Conservation (phyloP, 1,140 invertebrate genomes). For the Drosophila sulfurigaster region DNA sequence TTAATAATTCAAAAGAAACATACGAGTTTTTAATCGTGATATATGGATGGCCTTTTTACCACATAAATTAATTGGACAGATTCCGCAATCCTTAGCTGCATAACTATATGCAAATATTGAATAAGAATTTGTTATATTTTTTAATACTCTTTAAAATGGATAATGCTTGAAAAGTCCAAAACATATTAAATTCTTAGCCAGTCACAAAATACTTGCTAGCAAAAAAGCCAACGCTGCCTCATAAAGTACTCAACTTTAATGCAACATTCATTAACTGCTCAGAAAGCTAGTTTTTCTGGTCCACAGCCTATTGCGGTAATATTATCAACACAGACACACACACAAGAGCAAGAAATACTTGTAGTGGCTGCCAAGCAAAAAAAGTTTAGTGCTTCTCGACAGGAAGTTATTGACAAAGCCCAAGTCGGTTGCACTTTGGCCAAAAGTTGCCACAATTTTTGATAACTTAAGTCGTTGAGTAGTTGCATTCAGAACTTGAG, state of each 20-base stretch:
- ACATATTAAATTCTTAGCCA: too few relatives aligned
- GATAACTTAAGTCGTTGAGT: slow-evolving; percentile 43
- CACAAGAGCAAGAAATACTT: neutral
- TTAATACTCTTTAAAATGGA: too few relatives aligned
- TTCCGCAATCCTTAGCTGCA: too few relatives aligned
- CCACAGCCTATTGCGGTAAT: neutral
- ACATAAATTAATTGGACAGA: too few relatives aligned
- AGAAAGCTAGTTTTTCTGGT: neutral
- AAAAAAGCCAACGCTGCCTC: neutral
- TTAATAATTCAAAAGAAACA: too few relatives aligned
- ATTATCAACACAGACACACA: slow-evolving; percentile 1
- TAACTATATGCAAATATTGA: too few relatives aligned
- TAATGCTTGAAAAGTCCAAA: too few relatives aligned
- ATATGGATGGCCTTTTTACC: too few relatives aligned
- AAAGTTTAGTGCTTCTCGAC: slow-evolving; percentile 21
- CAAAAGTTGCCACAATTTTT: slow-evolving; percentile 36
- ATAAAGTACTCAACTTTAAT: neutral
- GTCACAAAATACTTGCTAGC: neutral
- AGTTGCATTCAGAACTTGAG: slow-evolving; percentile 52
- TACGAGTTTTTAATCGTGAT: too few relatives aligned
- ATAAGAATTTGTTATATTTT: too few relatives aligned
- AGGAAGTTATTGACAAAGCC: slow-evolving; percentile 16
- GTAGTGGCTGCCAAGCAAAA: slow-evolving; percentile 1
- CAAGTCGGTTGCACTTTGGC: slow-evolving; percentile 16
- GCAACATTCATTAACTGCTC: neutral